Percentiles rank a stretch among this genome's conserved stretches.
These are phyloP conservation scores for Osmoderma eremita DNA, from an alignment of 2,888 invertebrate species.

Conservation along the genomic window DNA sequence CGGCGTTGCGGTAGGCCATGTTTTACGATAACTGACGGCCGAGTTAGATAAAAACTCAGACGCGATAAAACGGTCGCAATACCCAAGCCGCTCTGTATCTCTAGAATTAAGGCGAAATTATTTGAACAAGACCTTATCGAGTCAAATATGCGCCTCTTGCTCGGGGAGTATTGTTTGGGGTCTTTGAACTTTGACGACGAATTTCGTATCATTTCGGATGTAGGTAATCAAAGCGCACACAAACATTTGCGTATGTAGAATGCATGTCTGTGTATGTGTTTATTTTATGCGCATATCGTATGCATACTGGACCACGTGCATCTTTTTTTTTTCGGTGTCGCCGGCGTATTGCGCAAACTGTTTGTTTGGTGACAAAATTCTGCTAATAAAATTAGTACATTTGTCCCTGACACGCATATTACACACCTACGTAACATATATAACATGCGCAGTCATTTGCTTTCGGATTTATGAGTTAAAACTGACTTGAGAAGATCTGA, in stretches of 20 bases:
- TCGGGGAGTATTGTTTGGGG: background rate
- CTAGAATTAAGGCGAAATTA: slow-evolving; percentile 22
- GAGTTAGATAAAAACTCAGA: slow-evolving; percentile 16
- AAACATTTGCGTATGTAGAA: background rate
- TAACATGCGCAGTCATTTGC: too few relatives aligned
- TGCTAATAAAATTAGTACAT: slow-evolving; percentile 26
- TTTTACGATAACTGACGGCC: slow-evolving; percentile 1
- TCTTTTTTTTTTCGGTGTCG: slow-evolving; percentile 5
- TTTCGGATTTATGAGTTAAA: too few relatives aligned
- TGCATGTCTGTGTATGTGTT: background rate
- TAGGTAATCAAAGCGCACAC: slow-evolving; percentile 30
- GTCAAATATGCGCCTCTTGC: background rate
- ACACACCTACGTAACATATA: background rate
- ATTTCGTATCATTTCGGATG: slow-evolving; percentile 36
- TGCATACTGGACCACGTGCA: slow-evolving; percentile 11
- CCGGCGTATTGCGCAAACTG: slow-evolving; percentile 3
- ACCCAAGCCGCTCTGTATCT: background rate
- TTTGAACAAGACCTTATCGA: slow-evolving; percentile 18
- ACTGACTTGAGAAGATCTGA: too few relatives aligned
- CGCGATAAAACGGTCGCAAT: slow-evolving; percentile 19
- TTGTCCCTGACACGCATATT: slow-evolving; percentile 22
- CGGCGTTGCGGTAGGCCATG: slow-evolving; percentile 23
- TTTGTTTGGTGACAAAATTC: slow-evolving; percentile 26
- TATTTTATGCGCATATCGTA: slow-evolving; percentile 7
- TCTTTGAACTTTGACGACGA: slow-evolving; percentile 33